Evolutionary conservation across 2,888 invertebrate species (phyloP).

Genomic region (Drosophila greeni): DNA sequence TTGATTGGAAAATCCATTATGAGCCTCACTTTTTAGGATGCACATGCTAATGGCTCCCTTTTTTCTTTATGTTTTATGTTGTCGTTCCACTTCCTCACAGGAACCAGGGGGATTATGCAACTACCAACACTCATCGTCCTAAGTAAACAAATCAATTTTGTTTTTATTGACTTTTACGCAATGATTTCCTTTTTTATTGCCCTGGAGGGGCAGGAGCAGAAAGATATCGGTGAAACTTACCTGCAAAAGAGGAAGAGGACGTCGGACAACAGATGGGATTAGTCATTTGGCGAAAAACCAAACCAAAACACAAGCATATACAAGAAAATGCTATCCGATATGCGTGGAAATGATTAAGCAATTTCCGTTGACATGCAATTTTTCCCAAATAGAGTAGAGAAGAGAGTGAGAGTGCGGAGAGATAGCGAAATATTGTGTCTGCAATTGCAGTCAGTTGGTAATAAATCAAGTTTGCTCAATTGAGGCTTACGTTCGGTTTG

Average conservation of each 20-base stretch:
- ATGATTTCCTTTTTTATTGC: conserved; percentile 57
- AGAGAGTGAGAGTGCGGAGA: conserved; percentile 22
- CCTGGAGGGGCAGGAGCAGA: conserved; percentile 1
- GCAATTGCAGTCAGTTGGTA: conserved; percentile 17
- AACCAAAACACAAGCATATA: not conserved
- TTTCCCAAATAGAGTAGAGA: conserved; percentile 27
- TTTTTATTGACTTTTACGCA: conserved; percentile 69
- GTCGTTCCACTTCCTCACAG: conserved; percentile 42
- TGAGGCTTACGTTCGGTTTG: conserved; percentile 31
- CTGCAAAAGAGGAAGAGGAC: conserved; percentile 49
- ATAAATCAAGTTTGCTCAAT: conserved; percentile 59
- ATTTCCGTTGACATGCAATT: conserved; percentile 64
- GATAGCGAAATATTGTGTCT: conserved; percentile 6
- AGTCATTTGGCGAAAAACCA: conserved; percentile 41
- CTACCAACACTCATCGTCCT: conserved; percentile 47
- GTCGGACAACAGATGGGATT: conserved; percentile 42
- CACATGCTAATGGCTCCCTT: conserved; percentile 51
- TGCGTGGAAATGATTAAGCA: conserved; percentile 67
- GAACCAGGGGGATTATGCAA: conserved; percentile 46
- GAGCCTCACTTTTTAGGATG: conserved; percentile 24
- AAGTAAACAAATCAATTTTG: conserved; percentile 50
- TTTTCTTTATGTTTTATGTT: conserved; percentile 2
- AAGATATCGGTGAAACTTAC: conserved; percentile 53
- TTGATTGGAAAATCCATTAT: conserved; percentile 42
- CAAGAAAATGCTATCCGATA: conserved; percentile 45